Conservation (phyloP, 2,888 invertebrate species). For the Hypercompe scribonia region DNA sequence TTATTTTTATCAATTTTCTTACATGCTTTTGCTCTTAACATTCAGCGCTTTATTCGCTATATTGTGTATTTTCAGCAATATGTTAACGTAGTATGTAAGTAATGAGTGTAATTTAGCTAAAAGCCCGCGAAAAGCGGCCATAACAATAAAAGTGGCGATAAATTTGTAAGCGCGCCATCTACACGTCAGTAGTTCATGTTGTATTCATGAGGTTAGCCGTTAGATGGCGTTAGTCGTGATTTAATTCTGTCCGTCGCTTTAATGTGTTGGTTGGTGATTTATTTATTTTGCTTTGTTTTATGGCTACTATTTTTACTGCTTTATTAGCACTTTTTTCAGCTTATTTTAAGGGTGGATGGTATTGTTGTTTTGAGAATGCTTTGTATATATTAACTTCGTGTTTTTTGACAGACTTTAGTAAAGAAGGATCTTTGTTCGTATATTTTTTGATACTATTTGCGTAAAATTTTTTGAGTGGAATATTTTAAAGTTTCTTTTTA, state of each 20-base stretch:
- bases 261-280: slow-evolving; percentile 37
- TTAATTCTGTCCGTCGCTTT: slow-evolving; percentile 65
- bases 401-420: not conserved
- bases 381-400: not conserved
- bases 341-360: not conserved
- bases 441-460: not conserved
- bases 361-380: not conserved
- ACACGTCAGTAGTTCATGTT: slow-evolving; percentile 68
- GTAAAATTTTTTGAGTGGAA: not conserved
- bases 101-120: slow-evolving; percentile 78
- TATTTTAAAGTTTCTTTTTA: no score
- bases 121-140: slow-evolving; percentile 73
- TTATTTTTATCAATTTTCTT: not conserved
- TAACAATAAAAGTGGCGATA: slow-evolving; percentile 74
- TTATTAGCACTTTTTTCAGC: slow-evolving; percentile 25
- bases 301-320: slow-evolving; percentile 31
- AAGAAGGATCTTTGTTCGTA: not conserved
- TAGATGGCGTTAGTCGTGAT: slow-evolving; percentile 82
- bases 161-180: slow-evolving; percentile 77
- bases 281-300: slow-evolving; percentile 36
- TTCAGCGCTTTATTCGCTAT: slow-evolving; percentile 44
- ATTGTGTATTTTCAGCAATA: slow-evolving; percentile 52
- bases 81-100: slow-evolving; percentile 68
- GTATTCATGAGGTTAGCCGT: slow-evolving; percentile 73
- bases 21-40: not conserved